Conservation (phyloP, 2,113 vertebrate species). For the Naja naja region DNA sequence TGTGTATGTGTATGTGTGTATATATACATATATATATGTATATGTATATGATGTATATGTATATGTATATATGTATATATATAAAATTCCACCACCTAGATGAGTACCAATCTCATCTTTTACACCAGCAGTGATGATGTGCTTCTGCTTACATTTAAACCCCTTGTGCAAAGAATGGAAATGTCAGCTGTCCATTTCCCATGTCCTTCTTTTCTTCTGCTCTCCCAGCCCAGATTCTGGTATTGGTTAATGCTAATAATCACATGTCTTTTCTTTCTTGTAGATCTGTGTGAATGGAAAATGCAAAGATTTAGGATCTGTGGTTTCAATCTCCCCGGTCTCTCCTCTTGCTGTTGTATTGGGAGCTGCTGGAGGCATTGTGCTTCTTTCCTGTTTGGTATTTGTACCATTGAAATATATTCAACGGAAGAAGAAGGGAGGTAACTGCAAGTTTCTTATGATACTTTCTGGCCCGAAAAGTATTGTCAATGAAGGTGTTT, state of each 20-base stretch:
- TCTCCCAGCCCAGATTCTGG: neutral
- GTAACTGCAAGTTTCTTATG: conserved; percentile 54
- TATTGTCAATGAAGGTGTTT: neutral
- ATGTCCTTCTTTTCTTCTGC: neutral
- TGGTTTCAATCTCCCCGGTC: conserved; percentile 68
- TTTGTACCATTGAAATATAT: conserved; percentile 72
- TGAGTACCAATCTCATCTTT: neutral
- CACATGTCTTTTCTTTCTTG: neutral
- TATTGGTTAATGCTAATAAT: neutral
- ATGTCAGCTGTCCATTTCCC: neutral
- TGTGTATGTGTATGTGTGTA: no score
- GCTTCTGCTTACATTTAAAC: neutral
- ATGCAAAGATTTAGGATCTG: conserved; percentile 75
- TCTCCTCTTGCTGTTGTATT: conserved; percentile 78
- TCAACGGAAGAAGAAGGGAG: conserved; percentile 78
- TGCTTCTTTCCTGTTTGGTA: conserved; percentile 69
- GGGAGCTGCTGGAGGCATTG: conserved; percentile 70
- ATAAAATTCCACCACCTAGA: neutral
- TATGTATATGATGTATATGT: no score
- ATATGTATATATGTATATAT: neutral
- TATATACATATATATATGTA: neutral
- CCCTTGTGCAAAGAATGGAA: neutral
- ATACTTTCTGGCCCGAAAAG: neutral
- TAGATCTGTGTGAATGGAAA: conserved; percentile 75
- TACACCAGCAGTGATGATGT: neutral